Evolutionary conservation across 2,113 vertebrate genomes (phyloP).

Genomic region (Acrocephalus kingi): DNA sequence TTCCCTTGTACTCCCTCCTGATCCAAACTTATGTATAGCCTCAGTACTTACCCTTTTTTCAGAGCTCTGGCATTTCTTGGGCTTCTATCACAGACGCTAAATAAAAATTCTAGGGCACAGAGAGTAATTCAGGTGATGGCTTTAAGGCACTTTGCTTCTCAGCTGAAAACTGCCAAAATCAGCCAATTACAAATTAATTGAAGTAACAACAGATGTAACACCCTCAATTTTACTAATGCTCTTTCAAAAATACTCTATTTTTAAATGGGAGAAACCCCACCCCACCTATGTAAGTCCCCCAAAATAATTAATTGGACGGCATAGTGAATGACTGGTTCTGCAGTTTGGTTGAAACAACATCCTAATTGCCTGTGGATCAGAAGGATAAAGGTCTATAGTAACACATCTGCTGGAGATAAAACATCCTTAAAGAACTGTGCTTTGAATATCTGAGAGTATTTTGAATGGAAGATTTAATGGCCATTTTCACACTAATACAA

Average conservation of each 20-base stretch:
- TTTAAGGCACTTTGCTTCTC: background rate
- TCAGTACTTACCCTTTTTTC: background rate
- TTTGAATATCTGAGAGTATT: background rate
- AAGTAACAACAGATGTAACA: background rate
- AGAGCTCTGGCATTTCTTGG: background rate
- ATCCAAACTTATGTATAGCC: background rate
- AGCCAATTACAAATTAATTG: background rate
- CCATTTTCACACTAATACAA: constrained; percentile 15
- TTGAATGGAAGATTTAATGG: constrained; percentile 11
- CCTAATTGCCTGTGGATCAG: background rate
- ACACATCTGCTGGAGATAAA: background rate
- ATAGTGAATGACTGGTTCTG: background rate
- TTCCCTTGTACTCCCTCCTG: background rate
- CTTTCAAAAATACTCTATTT: background rate
- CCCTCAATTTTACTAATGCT: background rate
- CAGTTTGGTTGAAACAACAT: background rate
- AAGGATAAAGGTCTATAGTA: background rate
- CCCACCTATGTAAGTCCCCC: background rate
- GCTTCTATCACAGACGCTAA: background rate
- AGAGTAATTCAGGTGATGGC: background rate
- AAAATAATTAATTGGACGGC: background rate
- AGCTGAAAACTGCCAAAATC: background rate
- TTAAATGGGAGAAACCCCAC: accelerated
- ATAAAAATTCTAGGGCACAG: background rate
- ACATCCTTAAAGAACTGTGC: background rate